Percentiles rank a stretch among this genome's conserved stretches.
Evolutionary conservation across 2,888 invertebrate genomes (phyloP).

Genomic region (Acronicta aceris): DNA sequence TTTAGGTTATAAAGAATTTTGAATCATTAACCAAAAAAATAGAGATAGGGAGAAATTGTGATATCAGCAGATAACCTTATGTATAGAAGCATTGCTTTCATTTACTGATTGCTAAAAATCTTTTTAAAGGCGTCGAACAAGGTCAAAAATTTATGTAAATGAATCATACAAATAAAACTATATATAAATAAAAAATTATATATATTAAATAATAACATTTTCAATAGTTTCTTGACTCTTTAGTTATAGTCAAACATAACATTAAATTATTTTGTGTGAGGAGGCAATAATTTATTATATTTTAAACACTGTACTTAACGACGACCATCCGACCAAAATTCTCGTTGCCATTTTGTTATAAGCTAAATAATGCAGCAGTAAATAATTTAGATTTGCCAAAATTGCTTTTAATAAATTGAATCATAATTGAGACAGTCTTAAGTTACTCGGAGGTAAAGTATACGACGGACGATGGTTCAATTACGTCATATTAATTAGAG

Average conservation of each 20-base stretch:
- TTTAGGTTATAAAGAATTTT: no score
- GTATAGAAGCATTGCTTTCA: neutral
- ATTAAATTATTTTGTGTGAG: no score
- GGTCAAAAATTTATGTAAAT: no score
- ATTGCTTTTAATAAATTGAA: slow-evolving; percentile 45
- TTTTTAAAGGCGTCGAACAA: neutral
- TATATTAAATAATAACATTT: no score
- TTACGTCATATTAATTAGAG: slow-evolving; percentile 50
- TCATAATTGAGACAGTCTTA: slow-evolving; percentile 43
- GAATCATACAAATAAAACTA: no score
- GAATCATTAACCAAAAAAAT: no score
- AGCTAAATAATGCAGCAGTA: neutral
- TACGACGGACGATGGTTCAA: slow-evolving; percentile 41
- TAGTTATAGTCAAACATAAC: no score
- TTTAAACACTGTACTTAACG: neutral
- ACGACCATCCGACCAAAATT: neutral
- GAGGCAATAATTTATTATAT: no score
- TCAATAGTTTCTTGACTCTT: no score
- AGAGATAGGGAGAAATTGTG: no score
- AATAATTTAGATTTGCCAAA: slow-evolving; percentile 22
- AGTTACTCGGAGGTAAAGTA: slow-evolving; percentile 39
- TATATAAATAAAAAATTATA: no score
- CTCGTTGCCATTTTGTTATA: neutral
- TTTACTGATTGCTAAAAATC: neutral
- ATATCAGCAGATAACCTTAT: no score